Percentiles rank a stretch among this genome's conserved stretches.
These are phyloP conservation scores for Mactra quadrangularis DNA, from an alignment of 1,140 invertebrate species.

Conservation along the genomic window DNA sequence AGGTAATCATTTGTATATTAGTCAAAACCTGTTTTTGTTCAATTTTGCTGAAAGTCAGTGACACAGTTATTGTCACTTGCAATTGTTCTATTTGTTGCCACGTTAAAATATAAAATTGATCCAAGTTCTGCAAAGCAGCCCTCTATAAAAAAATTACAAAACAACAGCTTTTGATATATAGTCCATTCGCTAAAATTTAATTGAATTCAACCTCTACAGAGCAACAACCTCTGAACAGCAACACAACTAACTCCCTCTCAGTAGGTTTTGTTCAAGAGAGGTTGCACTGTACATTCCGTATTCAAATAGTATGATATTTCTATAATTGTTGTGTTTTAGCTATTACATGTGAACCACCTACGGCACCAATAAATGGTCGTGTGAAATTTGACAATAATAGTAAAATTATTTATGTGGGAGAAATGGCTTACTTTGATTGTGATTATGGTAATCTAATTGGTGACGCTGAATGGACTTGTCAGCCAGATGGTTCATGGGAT, in stretches of 20 bases:
- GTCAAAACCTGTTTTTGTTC: too few species aligned
- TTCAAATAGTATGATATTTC: neutral
- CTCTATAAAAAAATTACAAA: too few species aligned
- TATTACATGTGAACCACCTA: neutral
- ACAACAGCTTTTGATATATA: too few species aligned
- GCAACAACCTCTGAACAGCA: too few species aligned
- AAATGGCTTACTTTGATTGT: neutral
- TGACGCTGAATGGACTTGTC: constrained; percentile 9
- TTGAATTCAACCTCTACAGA: too few species aligned
- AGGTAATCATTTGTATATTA: too few species aligned
- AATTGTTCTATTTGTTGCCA: neutral
- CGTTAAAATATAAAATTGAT: neutral
- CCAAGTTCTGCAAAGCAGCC: neutral
- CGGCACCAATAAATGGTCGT: neutral
- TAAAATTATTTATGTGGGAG: neutral
- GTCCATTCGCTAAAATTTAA: too few species aligned
- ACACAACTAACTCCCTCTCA: too few species aligned
- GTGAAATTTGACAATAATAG: neutral
- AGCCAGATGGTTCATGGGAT: constrained; percentile 29
- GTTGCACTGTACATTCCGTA: too few species aligned
- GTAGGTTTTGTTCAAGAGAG: too few species aligned
- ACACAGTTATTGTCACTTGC: neutral
- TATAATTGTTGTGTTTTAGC: neutral
- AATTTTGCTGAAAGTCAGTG: neutral
- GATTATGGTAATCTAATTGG: constrained; percentile 8